phyloP scores from a whole-genome alignment of 2,888 invertebrate species.

The Eupsilia transversa region DNA sequence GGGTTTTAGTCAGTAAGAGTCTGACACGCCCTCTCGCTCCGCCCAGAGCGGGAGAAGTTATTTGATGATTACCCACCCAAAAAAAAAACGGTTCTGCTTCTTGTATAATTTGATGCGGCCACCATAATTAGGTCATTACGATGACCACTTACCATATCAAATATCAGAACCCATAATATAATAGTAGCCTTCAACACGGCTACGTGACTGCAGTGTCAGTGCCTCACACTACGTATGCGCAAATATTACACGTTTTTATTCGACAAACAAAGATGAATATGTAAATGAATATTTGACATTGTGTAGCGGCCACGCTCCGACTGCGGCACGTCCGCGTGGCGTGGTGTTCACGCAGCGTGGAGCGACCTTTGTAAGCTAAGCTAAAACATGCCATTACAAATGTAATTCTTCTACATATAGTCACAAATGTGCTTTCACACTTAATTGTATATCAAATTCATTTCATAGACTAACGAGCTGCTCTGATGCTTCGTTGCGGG shows the following conservation, averaged over 20 bases:
- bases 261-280: constrained; percentile 45
- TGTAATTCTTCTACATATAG: too few relatives aligned
- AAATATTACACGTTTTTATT: constrained; percentile 22
- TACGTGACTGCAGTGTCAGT: constrained; percentile 24
- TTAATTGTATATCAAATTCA: too few relatives aligned
- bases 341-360: constrained; percentile 7
- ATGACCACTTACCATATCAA: background rate
- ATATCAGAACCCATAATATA: too few relatives aligned
- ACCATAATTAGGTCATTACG: background rate
- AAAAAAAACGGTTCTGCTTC: background rate
- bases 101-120: background rate
- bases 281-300: constrained; percentile 43
- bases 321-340: constrained; percentile 10
- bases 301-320: constrained; percentile 26
- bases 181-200: background rate
- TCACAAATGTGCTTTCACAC: too few relatives aligned
- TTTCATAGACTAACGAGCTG: too few relatives aligned
- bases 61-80: too few relatives aligned
- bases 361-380: constrained; percentile 4
- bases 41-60: too few relatives aligned
- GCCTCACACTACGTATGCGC: constrained; percentile 18
- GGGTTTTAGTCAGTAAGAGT: too few relatives aligned
- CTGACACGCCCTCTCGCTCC: too few relatives aligned
- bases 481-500: background rate
- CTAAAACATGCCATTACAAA: background rate